Percentiles rank a stretch among this genome's conserved stretches.
Conservation (phyloP, 2,888 invertebrate genomes). For the Eupeodes luniger region DNA sequence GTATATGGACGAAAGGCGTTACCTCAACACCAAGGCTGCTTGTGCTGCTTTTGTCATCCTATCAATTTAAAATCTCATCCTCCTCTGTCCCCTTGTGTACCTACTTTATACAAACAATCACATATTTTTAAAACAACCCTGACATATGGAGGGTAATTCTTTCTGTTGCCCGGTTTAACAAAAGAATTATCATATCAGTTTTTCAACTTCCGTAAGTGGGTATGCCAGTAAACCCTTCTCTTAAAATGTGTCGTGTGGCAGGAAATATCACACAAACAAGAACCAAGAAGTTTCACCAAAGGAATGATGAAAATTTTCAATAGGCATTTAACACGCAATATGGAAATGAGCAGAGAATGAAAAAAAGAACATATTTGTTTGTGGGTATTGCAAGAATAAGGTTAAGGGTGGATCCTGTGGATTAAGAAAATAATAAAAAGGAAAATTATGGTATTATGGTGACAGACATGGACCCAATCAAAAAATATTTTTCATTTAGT, state of each 20-base stretch:
- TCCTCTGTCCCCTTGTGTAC: slow-evolving; percentile 9
- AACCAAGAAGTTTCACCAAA: slow-evolving; percentile 78
- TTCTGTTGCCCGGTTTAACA: slow-evolving; percentile 70
- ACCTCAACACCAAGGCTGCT: slow-evolving; percentile 2
- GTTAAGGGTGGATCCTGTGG: neutral
- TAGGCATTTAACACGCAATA: slow-evolving; percentile 81
- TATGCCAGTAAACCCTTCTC: slow-evolving; percentile 50
- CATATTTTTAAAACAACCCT: slow-evolving; percentile 41
- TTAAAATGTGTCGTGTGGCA: slow-evolving; percentile 60
- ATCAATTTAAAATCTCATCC: slow-evolving; percentile 27
- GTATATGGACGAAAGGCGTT: neutral
- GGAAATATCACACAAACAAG: slow-evolving; percentile 77
- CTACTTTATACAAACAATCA: slow-evolving; percentile 39
- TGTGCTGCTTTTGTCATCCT: slow-evolving; percentile 7
- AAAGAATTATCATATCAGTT: slow-evolving; percentile 71
- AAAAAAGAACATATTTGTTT: slow-evolving; percentile 16
- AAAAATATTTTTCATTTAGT: slow-evolving; percentile 4
- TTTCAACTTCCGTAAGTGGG: slow-evolving; percentile 62
- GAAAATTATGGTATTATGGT: neutral
- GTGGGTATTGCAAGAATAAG: neutral
- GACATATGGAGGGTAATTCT: slow-evolving; percentile 52
- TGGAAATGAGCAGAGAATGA: slow-evolving; percentile 79
- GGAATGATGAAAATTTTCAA: slow-evolving; percentile 80
- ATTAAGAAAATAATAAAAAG: slow-evolving; percentile 2
- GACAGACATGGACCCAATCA: slow-evolving; percentile 12